These are phyloP conservation scores for Ochotona curzoniae DNA, from an alignment of 2,113 vertebrate genomes.

Conservation along the genomic window DNA sequence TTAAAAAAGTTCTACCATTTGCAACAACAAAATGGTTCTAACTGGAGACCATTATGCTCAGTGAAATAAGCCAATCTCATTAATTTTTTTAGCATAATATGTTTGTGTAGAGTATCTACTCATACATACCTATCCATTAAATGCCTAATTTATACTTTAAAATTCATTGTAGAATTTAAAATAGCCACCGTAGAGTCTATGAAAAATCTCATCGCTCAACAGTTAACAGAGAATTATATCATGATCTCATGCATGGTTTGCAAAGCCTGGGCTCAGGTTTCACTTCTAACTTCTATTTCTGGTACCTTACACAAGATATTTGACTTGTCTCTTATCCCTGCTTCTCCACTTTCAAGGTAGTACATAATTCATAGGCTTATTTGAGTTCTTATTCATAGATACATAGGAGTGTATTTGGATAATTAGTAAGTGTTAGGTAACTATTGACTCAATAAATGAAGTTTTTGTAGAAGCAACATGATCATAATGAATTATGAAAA, in stretches of 20 bases:
- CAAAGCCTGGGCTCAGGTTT: background rate
- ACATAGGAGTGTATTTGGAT: background rate
- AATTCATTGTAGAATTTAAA: conserved; percentile 31
- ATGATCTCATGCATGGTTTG: background rate
- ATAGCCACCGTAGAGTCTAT: background rate
- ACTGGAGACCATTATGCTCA: too few relatives aligned
- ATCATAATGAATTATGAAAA: background rate
- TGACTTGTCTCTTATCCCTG: background rate
- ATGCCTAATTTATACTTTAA: conserved; percentile 2
- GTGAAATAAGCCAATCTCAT: too few relatives aligned
- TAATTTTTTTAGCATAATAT: background rate
- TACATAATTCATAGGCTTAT: background rate
- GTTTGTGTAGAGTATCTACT: background rate
- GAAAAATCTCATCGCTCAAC: background rate
- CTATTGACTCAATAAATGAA: background rate
- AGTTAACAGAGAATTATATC: background rate
- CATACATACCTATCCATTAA: background rate
- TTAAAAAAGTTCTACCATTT: too few relatives aligned
- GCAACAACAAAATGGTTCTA: too few relatives aligned
- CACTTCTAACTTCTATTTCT: background rate
- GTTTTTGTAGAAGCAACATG: conserved; percentile 25
- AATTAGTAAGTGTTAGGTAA: background rate
- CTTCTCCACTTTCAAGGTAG: background rate
- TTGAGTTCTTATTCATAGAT: background rate
- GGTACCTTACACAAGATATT: background rate